Percentiles rank a stretch among this genome's conserved stretches.
phyloP scores from a whole-genome alignment of 2,888 invertebrate genomes.

The Mallateleia sp. region DNA sequence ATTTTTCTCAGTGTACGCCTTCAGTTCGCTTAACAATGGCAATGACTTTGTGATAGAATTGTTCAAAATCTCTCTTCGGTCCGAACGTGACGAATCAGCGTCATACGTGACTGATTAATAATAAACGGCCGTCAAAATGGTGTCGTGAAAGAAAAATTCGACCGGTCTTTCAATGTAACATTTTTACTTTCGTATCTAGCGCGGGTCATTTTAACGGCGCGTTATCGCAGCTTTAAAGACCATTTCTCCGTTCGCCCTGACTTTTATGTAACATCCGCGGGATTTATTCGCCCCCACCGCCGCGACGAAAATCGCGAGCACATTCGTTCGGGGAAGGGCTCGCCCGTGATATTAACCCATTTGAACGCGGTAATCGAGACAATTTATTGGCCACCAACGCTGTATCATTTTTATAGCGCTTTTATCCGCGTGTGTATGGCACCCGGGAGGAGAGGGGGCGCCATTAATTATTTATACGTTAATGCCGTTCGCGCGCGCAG shows the following conservation, averaged over 20 bases:
- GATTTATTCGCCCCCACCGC: slow-evolving; percentile 74
- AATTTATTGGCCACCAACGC: slow-evolving; percentile 80
- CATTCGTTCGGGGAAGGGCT: slow-evolving; percentile 67
- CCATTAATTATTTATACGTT: slow-evolving; percentile 80
- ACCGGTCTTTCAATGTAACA: slow-evolving; percentile 54
- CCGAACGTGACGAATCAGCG: no score
- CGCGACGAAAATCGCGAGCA: slow-evolving; percentile 67
- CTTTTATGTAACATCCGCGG: slow-evolving; percentile 78
- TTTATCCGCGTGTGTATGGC: slow-evolving; percentile 51
- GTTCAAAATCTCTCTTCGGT: no score
- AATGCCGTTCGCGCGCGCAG: slow-evolving; percentile 52
- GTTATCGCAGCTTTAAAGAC: slow-evolving; percentile 80
- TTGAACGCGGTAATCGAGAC: slow-evolving; percentile 81
- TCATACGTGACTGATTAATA: no score
- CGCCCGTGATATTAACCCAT: slow-evolving; percentile 81
- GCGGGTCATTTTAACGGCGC: slow-evolving; percentile 75
- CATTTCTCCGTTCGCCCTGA: slow-evolving; percentile 75
- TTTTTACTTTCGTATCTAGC: slow-evolving; percentile 65
- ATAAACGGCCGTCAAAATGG: no score
- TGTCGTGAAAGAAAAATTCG: slow-evolving; percentile 18
- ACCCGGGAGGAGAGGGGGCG: no score
- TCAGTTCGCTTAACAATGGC: no score
- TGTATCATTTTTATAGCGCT: slow-evolving; percentile 81
- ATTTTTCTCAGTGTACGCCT: no score
- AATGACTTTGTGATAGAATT: no score